Evolutionary conservation across 2,888 invertebrate species (phyloP), one percentile per base, ranked within the genome.

Genomic region (Phalangium opilio): DNA sequence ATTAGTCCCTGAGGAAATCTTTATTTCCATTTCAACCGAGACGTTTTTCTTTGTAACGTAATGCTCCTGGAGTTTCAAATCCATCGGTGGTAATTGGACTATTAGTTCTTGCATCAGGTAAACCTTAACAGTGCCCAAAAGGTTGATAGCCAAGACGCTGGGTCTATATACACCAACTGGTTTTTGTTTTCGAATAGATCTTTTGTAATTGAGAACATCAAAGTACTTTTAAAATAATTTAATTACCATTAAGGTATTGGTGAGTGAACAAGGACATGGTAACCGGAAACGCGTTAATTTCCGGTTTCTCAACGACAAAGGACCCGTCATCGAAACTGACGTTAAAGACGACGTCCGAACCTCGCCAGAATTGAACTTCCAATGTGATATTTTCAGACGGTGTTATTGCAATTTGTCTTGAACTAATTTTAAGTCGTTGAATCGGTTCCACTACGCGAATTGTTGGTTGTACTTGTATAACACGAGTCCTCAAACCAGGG

Each of bases 321-420:
- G 5, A 7, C 2, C 63, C 63, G 53, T 64, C 64, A n/a, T 63
- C 64, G 57, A 61, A 64, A 50, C 63, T 58, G 57, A 64, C 63
- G 15, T 55, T 35, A 53, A 61, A 65, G 3, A 39, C 50, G 8
- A 63, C 60, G 51, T 62, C 58, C 4, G 63, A 61, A 32, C 63
- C 64, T 44, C 55, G 50, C 14, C 51, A 45, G 10, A 55, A 58
- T 21, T 46, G 44, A 34, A 50, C 48, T 39, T 54, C 52, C 39
- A 54, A 54, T 14, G 33, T 41, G 12, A 54, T 20, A 4, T 27
- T 27, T 8, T 27, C 8, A 4, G 38, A 10, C 33, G 47, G 59
- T 55, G 55, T 36, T 48, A 44, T 17, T 11, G 36, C 47, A 12
- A n/a, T 2, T 33, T 4, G 21, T 27, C 8, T 27, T 44, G 41